These are phyloP conservation scores for Notospermus geniculatus DNA, from an alignment of 1,140 invertebrate genomes.

Conservation along the genomic window DNA sequence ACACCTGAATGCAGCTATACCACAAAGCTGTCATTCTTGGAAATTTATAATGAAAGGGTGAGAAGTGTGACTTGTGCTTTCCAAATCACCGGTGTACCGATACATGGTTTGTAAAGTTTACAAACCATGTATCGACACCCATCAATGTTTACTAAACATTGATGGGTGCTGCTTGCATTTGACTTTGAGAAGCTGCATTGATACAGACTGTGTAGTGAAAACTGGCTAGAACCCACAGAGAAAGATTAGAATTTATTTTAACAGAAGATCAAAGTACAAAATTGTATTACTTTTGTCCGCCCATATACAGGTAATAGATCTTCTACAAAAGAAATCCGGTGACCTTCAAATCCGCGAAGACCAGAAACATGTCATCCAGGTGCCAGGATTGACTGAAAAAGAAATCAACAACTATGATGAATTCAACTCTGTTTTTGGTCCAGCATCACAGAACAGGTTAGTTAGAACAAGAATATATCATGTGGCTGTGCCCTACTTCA, in stretches of 20 bases:
- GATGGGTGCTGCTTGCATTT: background rate
- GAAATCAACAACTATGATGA: slow-evolving; percentile 38
- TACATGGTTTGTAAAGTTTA: background rate
- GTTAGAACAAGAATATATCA: too few relatives aligned
- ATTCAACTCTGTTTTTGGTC: slow-evolving; percentile 44
- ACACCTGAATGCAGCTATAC: slow-evolving; percentile 29
- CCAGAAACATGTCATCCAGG: slow-evolving; percentile 41
- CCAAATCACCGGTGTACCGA: background rate
- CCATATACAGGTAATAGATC: slow-evolving; percentile 37
- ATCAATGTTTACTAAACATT: too few relatives aligned
- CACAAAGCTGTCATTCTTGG: slow-evolving; percentile 44
- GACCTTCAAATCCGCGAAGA: slow-evolving; percentile 48
- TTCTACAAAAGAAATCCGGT: slow-evolving; percentile 32
- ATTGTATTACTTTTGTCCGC: background rate
- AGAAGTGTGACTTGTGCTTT: too few relatives aligned
- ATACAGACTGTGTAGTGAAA: background rate
- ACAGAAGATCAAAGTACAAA: background rate
- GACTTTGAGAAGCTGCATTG: slow-evolving; percentile 1
- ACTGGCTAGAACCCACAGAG: background rate
- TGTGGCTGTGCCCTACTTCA: too few relatives aligned
- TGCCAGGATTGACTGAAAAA: slow-evolving; percentile 41
- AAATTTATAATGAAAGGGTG: slow-evolving; percentile 54
- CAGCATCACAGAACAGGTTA: slow-evolving; percentile 49
- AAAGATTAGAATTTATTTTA: background rate
- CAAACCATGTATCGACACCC: too few relatives aligned